Percentiles rank a stretch among this genome's conserved stretches.
Evolutionary conservation across 1,140 invertebrate species (phyloP).

Genomic region (Cydia fagiglandana): DNA sequence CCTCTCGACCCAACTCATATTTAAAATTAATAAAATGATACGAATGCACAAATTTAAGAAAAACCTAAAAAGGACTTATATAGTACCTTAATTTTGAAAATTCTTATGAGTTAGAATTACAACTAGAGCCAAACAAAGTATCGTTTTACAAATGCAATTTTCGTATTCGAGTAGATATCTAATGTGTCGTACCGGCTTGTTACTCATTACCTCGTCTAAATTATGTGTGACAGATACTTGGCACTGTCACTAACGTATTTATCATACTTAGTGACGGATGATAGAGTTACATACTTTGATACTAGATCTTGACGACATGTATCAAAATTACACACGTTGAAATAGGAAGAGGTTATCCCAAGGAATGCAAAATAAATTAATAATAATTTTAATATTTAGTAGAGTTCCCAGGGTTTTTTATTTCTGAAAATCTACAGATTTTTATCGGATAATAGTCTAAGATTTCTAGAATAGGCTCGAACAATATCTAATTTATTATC

Average conservation of each 20-base stretch:
- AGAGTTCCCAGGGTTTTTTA: too few species aligned
- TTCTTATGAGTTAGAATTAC: too few species aligned
- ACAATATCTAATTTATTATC: too few species aligned
- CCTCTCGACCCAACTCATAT: too few species aligned
- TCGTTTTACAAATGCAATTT: background rate
- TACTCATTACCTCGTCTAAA: background rate
- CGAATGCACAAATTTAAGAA: too few species aligned
- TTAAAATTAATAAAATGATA: too few species aligned
- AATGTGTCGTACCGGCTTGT: background rate
- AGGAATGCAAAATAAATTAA: background rate
- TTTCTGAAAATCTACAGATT: too few species aligned
- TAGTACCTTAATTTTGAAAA: too few species aligned
- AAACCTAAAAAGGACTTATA: too few species aligned
- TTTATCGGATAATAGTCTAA: too few species aligned
- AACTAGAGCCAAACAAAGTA: background rate
- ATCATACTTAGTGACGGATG: constrained; percentile 22
- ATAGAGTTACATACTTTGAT: constrained; percentile 7
- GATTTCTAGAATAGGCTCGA: too few species aligned
- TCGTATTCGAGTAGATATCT: background rate
- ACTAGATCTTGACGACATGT: constrained; percentile 2
- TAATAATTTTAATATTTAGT: too few species aligned
- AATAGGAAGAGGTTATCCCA: background rate
- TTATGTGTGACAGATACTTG: constrained; percentile 17
- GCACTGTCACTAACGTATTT: constrained; percentile 4
- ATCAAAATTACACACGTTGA: background rate